These are phyloP conservation scores for Nudaria mundana DNA, from an alignment of 2,888 invertebrate genomes.

Conservation along the genomic window DNA sequence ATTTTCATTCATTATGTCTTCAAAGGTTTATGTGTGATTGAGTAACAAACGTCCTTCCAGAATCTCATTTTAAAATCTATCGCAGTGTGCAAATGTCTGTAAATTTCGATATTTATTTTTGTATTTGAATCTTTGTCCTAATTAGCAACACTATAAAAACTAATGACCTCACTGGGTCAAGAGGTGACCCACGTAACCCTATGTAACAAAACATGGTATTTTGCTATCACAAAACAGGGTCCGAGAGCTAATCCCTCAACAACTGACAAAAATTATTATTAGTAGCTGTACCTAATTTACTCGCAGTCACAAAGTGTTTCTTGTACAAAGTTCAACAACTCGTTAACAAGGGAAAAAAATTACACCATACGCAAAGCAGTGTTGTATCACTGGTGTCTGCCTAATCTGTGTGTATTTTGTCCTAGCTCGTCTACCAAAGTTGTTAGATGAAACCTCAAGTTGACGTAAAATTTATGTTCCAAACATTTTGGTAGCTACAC, in stretches of 20 bases:
- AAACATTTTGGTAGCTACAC: no score
- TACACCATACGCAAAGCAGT: no score
- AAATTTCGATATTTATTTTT: no score
- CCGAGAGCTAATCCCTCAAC: slow-evolving; percentile 19
- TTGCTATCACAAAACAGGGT: slow-evolving; percentile 23
- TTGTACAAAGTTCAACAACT: slow-evolving; percentile 42
- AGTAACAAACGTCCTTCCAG: no score
- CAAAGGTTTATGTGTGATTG: no score
- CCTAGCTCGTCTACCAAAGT: no score
- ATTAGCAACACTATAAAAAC: background rate
- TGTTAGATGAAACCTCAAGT: no score
- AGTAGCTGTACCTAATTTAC: slow-evolving; percentile 41
- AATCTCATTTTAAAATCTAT: no score
- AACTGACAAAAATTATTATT: slow-evolving; percentile 38
- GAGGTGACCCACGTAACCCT: slow-evolving; percentile 7
- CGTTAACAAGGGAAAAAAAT: slow-evolving; percentile 46
- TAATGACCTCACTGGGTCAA: background rate
- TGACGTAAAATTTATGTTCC: no score
- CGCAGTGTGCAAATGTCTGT: no score
- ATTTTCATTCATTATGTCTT: no score
- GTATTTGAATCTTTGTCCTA: no score
- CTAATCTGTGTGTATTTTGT: background rate
- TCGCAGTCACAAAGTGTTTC: slow-evolving; percentile 40
- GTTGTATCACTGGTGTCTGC: slow-evolving; percentile 33
- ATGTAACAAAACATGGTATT: slow-evolving; percentile 23